These are phyloP conservation scores for Sabellastarte sp. DNA, from an alignment of 2,888 invertebrate genomes.

Conservation along the genomic window DNA sequence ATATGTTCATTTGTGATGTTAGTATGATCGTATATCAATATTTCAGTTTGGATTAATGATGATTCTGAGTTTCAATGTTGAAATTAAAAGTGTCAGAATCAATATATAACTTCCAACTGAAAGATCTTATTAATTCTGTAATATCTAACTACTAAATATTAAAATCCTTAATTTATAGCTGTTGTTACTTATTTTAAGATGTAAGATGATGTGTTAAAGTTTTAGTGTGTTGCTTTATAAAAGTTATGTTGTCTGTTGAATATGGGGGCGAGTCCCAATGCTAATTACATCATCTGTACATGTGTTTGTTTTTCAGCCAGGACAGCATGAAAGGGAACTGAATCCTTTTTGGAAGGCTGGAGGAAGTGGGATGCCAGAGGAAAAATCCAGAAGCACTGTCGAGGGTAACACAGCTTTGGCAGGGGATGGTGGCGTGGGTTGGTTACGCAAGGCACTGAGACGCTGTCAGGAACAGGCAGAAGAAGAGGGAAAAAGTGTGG, in stretches of 20 bases:
- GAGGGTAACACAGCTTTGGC: conserved; percentile 38
- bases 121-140: too few species aligned
- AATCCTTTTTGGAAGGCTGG: conserved; percentile 93
- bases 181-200: not conserved
- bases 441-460: conserved; percentile 64
- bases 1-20: too few species aligned
- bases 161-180: too few species aligned
- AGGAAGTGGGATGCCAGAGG: conserved; percentile 76
- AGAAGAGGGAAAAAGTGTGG: conserved; percentile 63
- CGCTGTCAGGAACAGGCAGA: conserved; percentile 65
- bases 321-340: conserved; percentile 74
- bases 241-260: not conserved
- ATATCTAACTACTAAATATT: too few species aligned
- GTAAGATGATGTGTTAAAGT: not conserved
- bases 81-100: too few species aligned
- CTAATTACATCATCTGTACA: too few species aligned
- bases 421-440: conserved; percentile 63
- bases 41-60: too few species aligned
- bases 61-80: too few species aligned
- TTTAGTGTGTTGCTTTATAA: not conserved
- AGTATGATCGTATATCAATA: too few species aligned
- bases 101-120: too few species aligned
- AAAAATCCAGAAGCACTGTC: too few species aligned
- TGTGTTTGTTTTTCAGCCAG: conserved; percentile 63
- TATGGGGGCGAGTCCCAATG: too few species aligned